Evolutionary conservation across 2,888 invertebrate genomes (phyloP), one percentile per base, ranked within the genome.

Genomic region (Meteorus cinctellus): DNA sequence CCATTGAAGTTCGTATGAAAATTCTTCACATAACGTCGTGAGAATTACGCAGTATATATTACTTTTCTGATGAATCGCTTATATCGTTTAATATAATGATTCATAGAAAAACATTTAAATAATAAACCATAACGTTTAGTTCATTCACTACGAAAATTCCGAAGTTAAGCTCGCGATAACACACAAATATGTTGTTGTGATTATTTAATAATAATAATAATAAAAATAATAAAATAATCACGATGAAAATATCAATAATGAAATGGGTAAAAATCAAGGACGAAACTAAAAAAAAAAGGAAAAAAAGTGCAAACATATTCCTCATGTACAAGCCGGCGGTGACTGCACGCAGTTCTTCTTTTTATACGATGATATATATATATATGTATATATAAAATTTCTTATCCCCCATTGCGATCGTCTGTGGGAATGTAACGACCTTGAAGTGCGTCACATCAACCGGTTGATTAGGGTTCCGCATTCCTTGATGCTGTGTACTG

Each of bases 401-500:
- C 55, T 55, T 55, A 55, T 55, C 55, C 55, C 19, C n/a, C 19
- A 55, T 34, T 55, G 55, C 55, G 55, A 55, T 55, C 51, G 45
- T 29, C 48, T 68, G 68, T 68, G 68, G 45, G 68, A 68, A 51
- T 69, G 62, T 63, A 45, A 68, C 65, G 72, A 31, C 76, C 76
- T 76, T 76, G 66, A 76, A 67, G 24, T 51, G 31, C 71, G 45
- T 65, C 65, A 41, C 67, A 75, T 78, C 72, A 51, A 63, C 62
- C 63, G 51, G 65, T 69, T 45, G 34, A 78, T 75, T 73, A 60
- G 55, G 65, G 69, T 73, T 75, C 75, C 78, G 75, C 75, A 70
- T 78, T 75, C 74, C 71, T 27, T 34, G 69, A 73, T 65, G 29
- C 60, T 41, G 34, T 55, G 60, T 66, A 27, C 66, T 63, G 68